These are phyloP conservation scores for Dryobota labecula DNA, from an alignment of 2,888 invertebrate species.

Conservation along the genomic window DNA sequence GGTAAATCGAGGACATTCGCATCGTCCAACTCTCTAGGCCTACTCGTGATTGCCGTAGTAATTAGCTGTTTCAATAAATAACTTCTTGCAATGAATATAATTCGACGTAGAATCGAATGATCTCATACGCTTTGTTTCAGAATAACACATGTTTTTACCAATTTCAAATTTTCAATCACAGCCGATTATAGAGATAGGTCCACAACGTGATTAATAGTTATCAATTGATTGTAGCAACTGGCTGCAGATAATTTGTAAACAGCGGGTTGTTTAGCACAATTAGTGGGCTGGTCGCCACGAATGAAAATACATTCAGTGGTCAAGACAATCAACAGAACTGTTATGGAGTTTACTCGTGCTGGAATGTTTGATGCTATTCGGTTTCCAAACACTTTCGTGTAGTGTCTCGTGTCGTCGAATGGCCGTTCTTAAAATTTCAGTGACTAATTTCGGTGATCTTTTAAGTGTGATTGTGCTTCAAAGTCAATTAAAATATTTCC, in stretches of 20 bases:
- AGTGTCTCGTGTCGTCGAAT: conserved; percentile 39
- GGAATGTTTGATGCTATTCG: conserved; percentile 77
- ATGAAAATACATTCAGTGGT: conserved; percentile 77
- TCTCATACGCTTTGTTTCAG: conserved; percentile 38
- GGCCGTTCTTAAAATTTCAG: conserved; percentile 33
- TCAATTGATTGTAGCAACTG: conserved; percentile 78
- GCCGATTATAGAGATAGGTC: conserved; percentile 42
- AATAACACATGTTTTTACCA: conserved; percentile 39
- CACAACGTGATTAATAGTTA: conserved; percentile 70
- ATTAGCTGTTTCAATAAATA: conserved; percentile 2
- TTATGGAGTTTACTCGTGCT: conserved; percentile 78
- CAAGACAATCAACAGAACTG: conserved; percentile 84
- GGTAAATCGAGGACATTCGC: neutral
- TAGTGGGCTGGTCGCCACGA: conserved; percentile 74
- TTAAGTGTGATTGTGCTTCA: conserved; percentile 41
- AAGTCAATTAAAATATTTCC: conserved; percentile 24
- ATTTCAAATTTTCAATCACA: conserved; percentile 49
- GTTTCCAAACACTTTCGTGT: conserved; percentile 66
- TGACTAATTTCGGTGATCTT: conserved; percentile 28
- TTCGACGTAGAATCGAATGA: conserved; percentile 15
- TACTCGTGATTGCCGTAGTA: neutral
- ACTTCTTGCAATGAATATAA: neutral
- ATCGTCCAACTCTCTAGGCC: neutral
- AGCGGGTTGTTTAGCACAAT: conserved; percentile 81
- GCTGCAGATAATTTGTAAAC: conserved; percentile 87